Evolutionary conservation across 2,888 invertebrate genomes (phyloP).

Genomic region (Melanophora roralis): DNA sequence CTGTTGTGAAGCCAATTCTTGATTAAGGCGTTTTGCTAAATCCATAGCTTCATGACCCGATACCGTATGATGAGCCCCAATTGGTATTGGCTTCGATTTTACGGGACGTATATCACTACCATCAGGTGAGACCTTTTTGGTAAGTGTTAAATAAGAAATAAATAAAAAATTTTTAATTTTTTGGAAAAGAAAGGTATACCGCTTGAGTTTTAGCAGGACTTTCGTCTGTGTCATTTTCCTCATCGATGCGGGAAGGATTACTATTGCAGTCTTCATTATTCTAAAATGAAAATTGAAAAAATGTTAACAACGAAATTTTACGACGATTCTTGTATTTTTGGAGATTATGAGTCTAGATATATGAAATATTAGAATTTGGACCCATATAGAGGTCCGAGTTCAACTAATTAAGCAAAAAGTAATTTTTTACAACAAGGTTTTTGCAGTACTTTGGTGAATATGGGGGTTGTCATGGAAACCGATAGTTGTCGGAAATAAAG

Average conservation of each 20-base stretch:
- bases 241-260: slow-evolving; percentile 84
- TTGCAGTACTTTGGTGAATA: too few relatives aligned
- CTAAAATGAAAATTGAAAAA: slow-evolving; percentile 76
- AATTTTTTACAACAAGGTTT: too few relatives aligned
- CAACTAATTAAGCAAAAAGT: too few relatives aligned
- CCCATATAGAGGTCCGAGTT: too few relatives aligned
- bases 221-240: slow-evolving; percentile 81
- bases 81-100: slow-evolving; percentile 87
- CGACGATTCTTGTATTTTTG: too few relatives aligned
- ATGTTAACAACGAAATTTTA: too few relatives aligned
- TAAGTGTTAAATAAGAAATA: not conserved
- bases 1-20: slow-evolving; percentile 79
- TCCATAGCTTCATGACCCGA: slow-evolving; percentile 89
- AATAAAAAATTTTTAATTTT: not conserved
- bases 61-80: slow-evolving; percentile 83
- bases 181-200: slow-evolving; percentile 66
- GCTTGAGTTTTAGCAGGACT: slow-evolving; percentile 65
- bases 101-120: slow-evolving; percentile 71
- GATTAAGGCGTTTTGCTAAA: slow-evolving; percentile 84
- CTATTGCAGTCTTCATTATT: slow-evolving; percentile 80
- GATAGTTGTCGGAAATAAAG: too few relatives aligned
- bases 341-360: too few relatives aligned
- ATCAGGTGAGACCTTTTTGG: slow-evolving; percentile 44
- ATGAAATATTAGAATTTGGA: too few relatives aligned
- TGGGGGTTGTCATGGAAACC: too few relatives aligned